Conservation (phyloP, 2,797 vertebrate genomes). For the Vultur gryphus region DNA sequence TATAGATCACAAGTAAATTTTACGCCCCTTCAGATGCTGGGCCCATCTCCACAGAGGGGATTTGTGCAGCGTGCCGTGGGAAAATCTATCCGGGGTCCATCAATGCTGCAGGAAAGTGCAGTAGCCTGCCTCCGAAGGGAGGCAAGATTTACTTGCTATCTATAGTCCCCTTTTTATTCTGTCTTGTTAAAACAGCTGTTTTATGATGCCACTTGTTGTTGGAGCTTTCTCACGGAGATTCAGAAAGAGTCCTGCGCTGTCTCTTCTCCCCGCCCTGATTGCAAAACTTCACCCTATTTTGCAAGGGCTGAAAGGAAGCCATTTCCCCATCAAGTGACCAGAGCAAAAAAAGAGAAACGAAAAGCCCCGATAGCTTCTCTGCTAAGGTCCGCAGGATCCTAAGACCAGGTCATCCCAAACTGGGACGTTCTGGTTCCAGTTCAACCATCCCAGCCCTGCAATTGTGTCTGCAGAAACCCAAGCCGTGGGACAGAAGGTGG, state of each 20-base stretch:
- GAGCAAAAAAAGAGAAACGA: neutral
- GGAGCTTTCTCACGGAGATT: neutral
- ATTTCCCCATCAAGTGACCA: constrained; percentile 6
- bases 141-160: neutral
- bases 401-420: neutral
- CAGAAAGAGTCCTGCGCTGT: neutral
- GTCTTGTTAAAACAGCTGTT: neutral
- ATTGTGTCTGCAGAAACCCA: neutral
- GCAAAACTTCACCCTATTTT: neutral
- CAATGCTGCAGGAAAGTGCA: neutral
- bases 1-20: neutral
- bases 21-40: neutral
- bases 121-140: neutral
- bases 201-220: neutral
- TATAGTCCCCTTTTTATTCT: neutral
- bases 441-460: neutral
- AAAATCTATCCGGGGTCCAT: neutral
- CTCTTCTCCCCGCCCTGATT: neutral
- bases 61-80: accelerated
- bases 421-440: neutral
- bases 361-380: neutral
- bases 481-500: neutral
- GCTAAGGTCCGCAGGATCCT: neutral
- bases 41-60: too few relatives aligned
- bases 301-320: neutral